These are phyloP conservation scores for Blastomussa wellsi DNA, from an alignment of 92 coral and sea anemone species.

Conservation along the genomic window DNA sequence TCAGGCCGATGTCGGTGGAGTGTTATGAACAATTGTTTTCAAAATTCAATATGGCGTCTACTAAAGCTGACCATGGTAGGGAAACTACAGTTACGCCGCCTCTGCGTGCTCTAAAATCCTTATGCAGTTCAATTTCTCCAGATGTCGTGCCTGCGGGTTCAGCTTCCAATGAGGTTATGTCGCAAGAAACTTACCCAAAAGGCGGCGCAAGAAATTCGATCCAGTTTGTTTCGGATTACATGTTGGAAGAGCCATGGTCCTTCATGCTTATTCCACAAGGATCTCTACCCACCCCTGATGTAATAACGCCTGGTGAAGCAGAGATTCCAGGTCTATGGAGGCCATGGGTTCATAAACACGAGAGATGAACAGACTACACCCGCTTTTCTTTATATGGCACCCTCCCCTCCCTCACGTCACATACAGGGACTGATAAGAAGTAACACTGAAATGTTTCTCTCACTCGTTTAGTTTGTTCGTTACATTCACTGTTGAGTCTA, in stretches of 20 bases:
- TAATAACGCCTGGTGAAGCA: neutral
- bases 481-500: neutral
- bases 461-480: neutral
- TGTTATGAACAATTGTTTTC: neutral
- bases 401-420: neutral
- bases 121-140: conserved; percentile 23
- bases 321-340: conserved; percentile 22
- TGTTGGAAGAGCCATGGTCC: neutral
- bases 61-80: neutral
- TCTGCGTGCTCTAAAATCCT: conserved; percentile 2
- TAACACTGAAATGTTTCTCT: neutral
- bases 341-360: neutral
- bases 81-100: neutral
- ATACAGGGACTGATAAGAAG: neutral
- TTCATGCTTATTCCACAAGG: neutral
- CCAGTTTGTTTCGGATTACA: neutral
- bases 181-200: neutral
- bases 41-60: neutral
- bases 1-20: neutral
- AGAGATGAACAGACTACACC: neutral
- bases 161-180: neutral
- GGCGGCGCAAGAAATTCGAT: neutral
- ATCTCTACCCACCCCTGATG: neutral
- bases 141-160: neutral
- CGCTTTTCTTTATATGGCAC: neutral